These are phyloP conservation scores for Frankliniella intonsa DNA, from an alignment of 2,888 invertebrate genomes.

Conservation along the genomic window DNA sequence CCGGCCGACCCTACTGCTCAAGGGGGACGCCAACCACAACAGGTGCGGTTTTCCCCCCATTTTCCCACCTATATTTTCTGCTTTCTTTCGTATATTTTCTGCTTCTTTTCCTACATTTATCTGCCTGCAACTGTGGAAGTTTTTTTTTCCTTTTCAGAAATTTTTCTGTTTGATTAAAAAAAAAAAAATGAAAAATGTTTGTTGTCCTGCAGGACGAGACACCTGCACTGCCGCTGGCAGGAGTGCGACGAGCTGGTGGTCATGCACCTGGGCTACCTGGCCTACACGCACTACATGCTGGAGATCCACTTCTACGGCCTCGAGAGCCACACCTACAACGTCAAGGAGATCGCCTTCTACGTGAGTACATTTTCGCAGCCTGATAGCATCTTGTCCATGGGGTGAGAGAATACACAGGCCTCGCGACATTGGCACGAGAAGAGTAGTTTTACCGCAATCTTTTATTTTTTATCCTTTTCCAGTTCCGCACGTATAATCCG, in stretches of 20 bases:
- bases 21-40: constrained; percentile 64
- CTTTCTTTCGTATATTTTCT: background rate
- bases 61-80: constrained; percentile 33
- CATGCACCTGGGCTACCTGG: constrained; percentile 82
- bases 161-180: too few species aligned
- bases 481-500: constrained; percentile 96
- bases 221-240: constrained; percentile 73
- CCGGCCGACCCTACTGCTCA: constrained; percentile 61
- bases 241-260: constrained; percentile 83
- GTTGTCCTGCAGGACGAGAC: constrained; percentile 59
- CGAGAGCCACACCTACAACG: constrained; percentile 72
- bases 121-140: too few species aligned
- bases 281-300: constrained; percentile 82
- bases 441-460: background rate
- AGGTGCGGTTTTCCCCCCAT: constrained; percentile 50
- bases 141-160: too few species aligned
- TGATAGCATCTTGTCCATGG: too few species aligned
- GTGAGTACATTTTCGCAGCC: constrained; percentile 56
- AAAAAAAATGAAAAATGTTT: too few species aligned
- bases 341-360: constrained; percentile 77
- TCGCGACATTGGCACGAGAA: too few species aligned
- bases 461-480: constrained; percentile 38
- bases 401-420: too few species aligned
- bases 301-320: constrained; percentile 80
- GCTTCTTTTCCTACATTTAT: too few species aligned